Evolutionary conservation across 2,888 invertebrate genomes (phyloP), one percentile per base, ranked within the genome.

Genomic region (Brachycybe producta): DNA sequence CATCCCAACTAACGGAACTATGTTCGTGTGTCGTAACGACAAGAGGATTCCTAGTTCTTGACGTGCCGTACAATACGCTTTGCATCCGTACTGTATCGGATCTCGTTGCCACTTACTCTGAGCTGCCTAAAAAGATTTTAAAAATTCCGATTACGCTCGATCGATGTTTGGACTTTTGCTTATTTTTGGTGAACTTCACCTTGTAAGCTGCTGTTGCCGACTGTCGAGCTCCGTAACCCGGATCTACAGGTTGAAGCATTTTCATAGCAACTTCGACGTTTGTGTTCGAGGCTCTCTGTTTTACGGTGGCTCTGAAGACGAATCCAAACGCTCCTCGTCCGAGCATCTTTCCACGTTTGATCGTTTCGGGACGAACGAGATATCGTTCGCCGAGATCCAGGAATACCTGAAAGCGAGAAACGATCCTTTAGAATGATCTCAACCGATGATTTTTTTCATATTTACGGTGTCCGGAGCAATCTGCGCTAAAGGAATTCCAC

Each of bases 261-360:
- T 97, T 97, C 71, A 95, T 80, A 0, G 97, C 95, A 1, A 94
- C 85, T 52, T 82, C 77, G 19, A 76, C 73, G 51, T 74, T 72
- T 2, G 58, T 56, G 54, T 59, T 53, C 50, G 55, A 53, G 54
- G 56, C 52, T 48, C 55, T 57, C 43, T 56, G 65, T 56, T 78
- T 78, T 46, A 69, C 64, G 5, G 65, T 63, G 1, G 84, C 90
- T 60, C 82, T 78, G 65, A 91, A 90, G 7, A 98, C 98, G 60
- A 95, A 92, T 2, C 97, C 97, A 72, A 97, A 98, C 0, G 95
- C 94, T 2, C 98, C 98, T n/a, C 94, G 79, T 0, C 97, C 97
- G 30, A 91, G 73, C 58, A 73, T 65, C 56, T 69, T 66, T 2
- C 71, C 73, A 52, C 84, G 75, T 39, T 80, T 77, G 3, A 98